Base-by-base conservation (phyloP, 1,140 invertebrate genomes). In the Acromyrmex heyeri region DNA sequence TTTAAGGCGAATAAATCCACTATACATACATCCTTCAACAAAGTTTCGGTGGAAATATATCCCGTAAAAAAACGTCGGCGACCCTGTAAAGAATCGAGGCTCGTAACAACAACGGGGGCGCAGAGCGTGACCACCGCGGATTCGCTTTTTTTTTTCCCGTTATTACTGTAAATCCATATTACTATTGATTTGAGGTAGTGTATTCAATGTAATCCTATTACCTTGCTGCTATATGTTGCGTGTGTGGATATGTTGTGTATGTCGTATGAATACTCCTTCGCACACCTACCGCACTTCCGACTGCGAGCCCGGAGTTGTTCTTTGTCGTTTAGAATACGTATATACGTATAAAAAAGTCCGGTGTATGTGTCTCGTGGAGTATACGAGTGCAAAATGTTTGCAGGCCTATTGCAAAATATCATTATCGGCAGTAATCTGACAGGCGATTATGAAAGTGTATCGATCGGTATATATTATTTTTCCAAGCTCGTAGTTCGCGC, bases 141-240 rank as follows among this genome's bases (percentile, higher is more conserved):
- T 30, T 73, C 18, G 14, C 10, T 55, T n/a, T 34, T 61, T 75
- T 59, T 21, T 76, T 76, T 75, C 8, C 27, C n/a, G 89, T 87
- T 86, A 86, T 92, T 93, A 92, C 89, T 92, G 92, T 93, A 92
- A 93, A 91, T 92, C 92, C 90, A 93, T 93, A 94, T 93, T 94
- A 93, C 90, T 94, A 93, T 95, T 95, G 94, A 91, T 93, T 92
- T 95, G 94, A 95, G 94, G 94, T 95, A 95, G 94, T 93, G 93
- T 91, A 91, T 92, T 93, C 89, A 93, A 92, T 94, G 93, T 94
- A 94, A 94, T 92, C 93, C 93, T 95, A 94, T 94, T 93, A 93
- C 89, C 92, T 93, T 93, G 92, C 92, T 94, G 93, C 94, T 95
- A 94, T 94, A 92, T 92, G 92, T 93, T 93, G 87, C 93, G 92